Conservation (phyloP, 1,140 invertebrate genomes). For the Telenomus remus region DNA sequence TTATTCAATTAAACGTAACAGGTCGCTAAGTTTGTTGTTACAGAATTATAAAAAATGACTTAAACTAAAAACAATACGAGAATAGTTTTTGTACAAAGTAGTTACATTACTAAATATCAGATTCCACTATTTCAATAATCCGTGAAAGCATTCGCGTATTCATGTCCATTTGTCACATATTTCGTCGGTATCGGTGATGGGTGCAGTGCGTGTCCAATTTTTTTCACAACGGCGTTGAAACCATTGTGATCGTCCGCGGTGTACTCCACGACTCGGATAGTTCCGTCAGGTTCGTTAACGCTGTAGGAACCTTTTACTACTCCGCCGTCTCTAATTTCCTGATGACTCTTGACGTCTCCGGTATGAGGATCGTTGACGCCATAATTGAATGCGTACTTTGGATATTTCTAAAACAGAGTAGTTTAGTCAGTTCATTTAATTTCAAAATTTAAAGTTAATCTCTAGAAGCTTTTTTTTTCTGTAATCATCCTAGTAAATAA, state of each 20-base stretch:
- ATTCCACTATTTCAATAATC: slow-evolving; percentile 1
- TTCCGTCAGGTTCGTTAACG: slow-evolving; percentile 53
- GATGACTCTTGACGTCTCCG: slow-evolving; percentile 41
- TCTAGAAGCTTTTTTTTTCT: background rate
- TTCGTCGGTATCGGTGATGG: slow-evolving; percentile 34
- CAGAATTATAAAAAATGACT: no score
- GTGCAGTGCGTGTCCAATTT: slow-evolving; percentile 43
- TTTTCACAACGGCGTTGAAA: slow-evolving; percentile 51
- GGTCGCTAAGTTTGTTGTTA: no score
- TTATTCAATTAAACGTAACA: no score
- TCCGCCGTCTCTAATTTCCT: slow-evolving; percentile 38
- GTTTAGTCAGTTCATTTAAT: background rate
- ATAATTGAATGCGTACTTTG: slow-evolving; percentile 49
- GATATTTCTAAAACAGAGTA: slow-evolving; percentile 25
- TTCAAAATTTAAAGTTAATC: background rate
- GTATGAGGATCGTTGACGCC: slow-evolving; percentile 50
- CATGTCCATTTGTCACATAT: slow-evolving; percentile 21
- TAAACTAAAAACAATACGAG: no score
- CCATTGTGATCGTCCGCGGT: slow-evolving; percentile 50
- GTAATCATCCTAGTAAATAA: background rate
- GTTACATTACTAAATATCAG: background rate
- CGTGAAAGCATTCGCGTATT: background rate
- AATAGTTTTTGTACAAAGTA: background rate
- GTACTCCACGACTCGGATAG: slow-evolving; percentile 47
- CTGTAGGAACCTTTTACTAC: slow-evolving; percentile 51